Percentiles rank a stretch among this genome's conserved stretches.
phyloP scores from a whole-genome alignment of 2,888 invertebrate genomes.

The Andrena bucephala region DNA sequence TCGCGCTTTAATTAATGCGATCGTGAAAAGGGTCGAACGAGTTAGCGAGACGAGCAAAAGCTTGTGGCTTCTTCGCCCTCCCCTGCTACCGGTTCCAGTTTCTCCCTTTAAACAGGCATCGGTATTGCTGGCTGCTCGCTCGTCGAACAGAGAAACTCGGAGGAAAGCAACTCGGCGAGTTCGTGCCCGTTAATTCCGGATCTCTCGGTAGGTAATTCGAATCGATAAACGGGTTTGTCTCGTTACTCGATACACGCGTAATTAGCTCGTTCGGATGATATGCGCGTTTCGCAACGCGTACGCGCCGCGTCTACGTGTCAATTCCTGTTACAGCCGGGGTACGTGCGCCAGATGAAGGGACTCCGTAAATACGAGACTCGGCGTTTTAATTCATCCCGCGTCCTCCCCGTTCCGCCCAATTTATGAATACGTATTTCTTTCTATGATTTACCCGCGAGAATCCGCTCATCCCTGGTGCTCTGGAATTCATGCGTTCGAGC shows the following conservation, averaged over 20 bases:
- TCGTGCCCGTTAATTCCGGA: constrained; percentile 23
- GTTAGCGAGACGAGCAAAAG: not conserved
- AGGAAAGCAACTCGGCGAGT: not conserved
- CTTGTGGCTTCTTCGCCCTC: not conserved
- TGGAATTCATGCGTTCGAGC: not conserved
- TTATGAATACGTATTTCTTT: not conserved
- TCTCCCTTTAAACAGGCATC: no score
- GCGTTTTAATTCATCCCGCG: not conserved
- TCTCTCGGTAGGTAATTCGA: constrained; percentile 13
- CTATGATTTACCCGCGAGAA: not conserved
- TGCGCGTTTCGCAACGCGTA: constrained; percentile 6
- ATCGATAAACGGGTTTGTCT: constrained; percentile 33
- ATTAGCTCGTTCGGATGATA: constrained; percentile 27
- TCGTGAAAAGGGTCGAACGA: constrained; percentile 1
- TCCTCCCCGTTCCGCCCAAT: not conserved
- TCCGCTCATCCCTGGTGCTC: not conserved
- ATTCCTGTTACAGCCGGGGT: constrained; percentile 39
- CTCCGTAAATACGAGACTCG: constrained; percentile 3
- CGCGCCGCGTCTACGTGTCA: constrained; percentile 20
- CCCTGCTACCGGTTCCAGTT: not conserved
- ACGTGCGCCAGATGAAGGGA: constrained; percentile 16
- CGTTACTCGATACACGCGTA: constrained; percentile 42
- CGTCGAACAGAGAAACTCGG: not conserved
- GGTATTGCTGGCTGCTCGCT: not conserved
- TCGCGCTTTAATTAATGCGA: constrained; percentile 56